Evolutionary conservation across 1,140 invertebrate species (phyloP), one percentile per base, ranked within the genome.

Genomic region (Drosophila chauvacae): DNA sequence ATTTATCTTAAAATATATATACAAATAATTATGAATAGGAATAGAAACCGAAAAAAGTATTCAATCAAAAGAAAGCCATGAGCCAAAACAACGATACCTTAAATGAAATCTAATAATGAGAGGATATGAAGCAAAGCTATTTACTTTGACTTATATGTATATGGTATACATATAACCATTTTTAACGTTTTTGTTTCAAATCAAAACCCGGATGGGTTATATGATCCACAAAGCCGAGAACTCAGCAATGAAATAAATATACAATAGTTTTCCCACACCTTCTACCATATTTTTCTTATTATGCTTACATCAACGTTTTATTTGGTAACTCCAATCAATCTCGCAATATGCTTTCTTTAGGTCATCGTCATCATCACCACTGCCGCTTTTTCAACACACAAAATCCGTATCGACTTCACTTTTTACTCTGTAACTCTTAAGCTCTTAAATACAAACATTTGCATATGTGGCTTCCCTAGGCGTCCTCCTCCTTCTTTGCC

Each of bases 331-430:
- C 9, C 26, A 53, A 35, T 33, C 28, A 51, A 33, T 11, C 10
- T 50, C 10, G 58, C 48, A 30, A 26, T 26, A 7, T 55, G 35
- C 35, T 56, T 56, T 56, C 53, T 56, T 56, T 26, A 26, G 53
- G 14, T 39, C 53, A 55, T 35, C 51, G 51, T 53, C 51, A 20
- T 53, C 51, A 35, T 51, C 16, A 13, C 5, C 28, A 33, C 48
- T 50, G 26, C 26, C 28, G 20, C 47, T 61, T 61, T 26, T 35
- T 11, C 7, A 28, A 61, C 42, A 39, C 57, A 61, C 33, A 23
- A 61, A 41, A 61, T 63, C 33, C 37, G 14, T 26, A 50, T 18
- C 10, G 35, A 37, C 58, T 30, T 48, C 28, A 65, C n/a, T 59
- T 47, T 23, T 61, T 50, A 39, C 14, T 39, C 3, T 7, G 28